Evolutionary conservation across 2,113 vertebrate genomes (phyloP).

Genomic region (Pedetes capensis): DNA sequence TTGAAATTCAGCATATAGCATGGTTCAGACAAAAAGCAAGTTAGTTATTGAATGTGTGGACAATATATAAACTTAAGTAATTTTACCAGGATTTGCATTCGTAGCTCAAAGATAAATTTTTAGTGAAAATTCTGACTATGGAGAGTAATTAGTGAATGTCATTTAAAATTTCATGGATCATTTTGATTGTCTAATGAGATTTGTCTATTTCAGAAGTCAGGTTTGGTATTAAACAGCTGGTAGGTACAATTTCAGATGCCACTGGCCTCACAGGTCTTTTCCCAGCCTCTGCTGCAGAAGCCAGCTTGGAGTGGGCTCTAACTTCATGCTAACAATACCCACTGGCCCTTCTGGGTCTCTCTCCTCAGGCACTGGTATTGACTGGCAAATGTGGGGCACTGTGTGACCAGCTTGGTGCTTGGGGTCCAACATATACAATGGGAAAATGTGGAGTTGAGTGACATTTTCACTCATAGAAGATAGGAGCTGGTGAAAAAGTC

Average conservation of each 20-base stretch:
- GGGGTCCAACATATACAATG: not conserved
- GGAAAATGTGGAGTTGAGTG: not conserved
- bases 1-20: not conserved
- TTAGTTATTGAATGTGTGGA: not conserved
- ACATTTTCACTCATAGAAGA: not conserved
- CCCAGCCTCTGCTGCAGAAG: not conserved
- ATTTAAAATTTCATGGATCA: not conserved
- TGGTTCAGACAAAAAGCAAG: not conserved
- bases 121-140: not conserved
- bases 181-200: not conserved
- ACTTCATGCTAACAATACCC: too few species aligned
- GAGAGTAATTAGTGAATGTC: not conserved
- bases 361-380: not conserved
- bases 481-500: not conserved
- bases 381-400: too few species aligned
- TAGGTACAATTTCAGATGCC: accelerated
- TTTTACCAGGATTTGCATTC: not conserved
- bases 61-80: not conserved
- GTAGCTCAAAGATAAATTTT: not conserved
- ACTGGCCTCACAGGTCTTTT: not conserved
- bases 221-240: not conserved
- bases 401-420: not conserved
- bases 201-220: not conserved
- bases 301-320: not conserved
- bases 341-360: not conserved